Evolutionary conservation across 1,140 invertebrate genomes (phyloP).

Genomic region (fruit fly (Drosophila melanogaster)): Release_6_plus_ISO1_MT NT_033779.5:15560001-15560500

Average conservation of each 20-base stretch:
- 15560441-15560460: conserved; percentile 35
- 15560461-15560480: conserved; percentile 78
- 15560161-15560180: conserved; percentile 53
- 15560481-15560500: conserved; percentile 79
- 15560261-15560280: conserved; percentile 77
- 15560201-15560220: conserved; percentile 43
- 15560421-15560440: conserved; percentile 24
- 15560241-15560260: conserved; percentile 65
- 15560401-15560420: conserved; percentile 28
- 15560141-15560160: conserved; percentile 73
- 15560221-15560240: conserved; percentile 67
- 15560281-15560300: conserved; percentile 34
- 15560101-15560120: conserved; percentile 33
- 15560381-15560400: conserved; percentile 34
- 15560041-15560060: conserved; percentile 2
- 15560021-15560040: conserved; percentile 13
- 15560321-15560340: conserved; percentile 14
- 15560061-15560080: conserved; percentile 32
- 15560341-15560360: conserved; percentile 16
- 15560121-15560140: conserved; percentile 67
- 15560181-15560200: conserved; percentile 48
- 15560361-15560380: conserved; percentile 30
- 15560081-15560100: conserved; percentile 53
- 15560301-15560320: conserved; percentile 14
- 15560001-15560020: conserved; percentile 57